A percentile compares a stretch with the other conserved stretches of the same genome.
phyloP scores from a whole-genome alignment of 2,113 vertebrate genomes.

The Pelecanoides urinatrix region DNA sequence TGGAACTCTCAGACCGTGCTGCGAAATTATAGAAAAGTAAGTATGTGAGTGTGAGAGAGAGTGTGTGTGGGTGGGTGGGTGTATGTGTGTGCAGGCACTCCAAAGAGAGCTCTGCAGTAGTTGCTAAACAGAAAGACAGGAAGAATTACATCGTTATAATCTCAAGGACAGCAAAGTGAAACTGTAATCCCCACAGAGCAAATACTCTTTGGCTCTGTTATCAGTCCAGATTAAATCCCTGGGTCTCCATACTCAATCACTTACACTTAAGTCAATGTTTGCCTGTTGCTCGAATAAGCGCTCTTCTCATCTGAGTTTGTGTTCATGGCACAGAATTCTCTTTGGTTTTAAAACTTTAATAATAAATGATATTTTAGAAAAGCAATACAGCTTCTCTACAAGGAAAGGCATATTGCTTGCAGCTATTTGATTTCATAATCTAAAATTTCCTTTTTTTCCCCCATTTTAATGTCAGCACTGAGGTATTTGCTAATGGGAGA shows the following conservation, averaged over 20 bases:
- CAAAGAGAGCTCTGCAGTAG: background rate
- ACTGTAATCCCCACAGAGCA: background rate
- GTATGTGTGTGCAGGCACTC: background rate
- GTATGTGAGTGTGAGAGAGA: no score
- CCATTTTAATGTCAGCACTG: background rate
- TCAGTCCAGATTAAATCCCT: background rate
- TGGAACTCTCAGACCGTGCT: background rate
- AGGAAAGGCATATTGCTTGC: background rate
- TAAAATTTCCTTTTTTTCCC: background rate
- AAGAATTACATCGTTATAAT: background rate
- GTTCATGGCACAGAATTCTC: background rate
- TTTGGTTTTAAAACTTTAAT: background rate
- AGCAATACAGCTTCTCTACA: background rate
- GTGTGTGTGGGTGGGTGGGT: accelerated
- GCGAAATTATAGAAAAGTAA: background rate
- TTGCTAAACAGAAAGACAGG: background rate
- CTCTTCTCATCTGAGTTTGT: background rate
- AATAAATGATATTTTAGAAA: background rate
- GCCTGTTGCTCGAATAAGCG: background rate
- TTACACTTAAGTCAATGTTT: background rate
- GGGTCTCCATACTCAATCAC: background rate
- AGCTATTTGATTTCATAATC: background rate
- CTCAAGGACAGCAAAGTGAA: background rate
- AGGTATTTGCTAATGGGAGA: background rate
- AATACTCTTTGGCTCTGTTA: background rate